These are phyloP conservation scores for Siniperca obscura DNA, from an alignment of 2,797 vertebrate genomes.

Conservation along the genomic window DNA sequence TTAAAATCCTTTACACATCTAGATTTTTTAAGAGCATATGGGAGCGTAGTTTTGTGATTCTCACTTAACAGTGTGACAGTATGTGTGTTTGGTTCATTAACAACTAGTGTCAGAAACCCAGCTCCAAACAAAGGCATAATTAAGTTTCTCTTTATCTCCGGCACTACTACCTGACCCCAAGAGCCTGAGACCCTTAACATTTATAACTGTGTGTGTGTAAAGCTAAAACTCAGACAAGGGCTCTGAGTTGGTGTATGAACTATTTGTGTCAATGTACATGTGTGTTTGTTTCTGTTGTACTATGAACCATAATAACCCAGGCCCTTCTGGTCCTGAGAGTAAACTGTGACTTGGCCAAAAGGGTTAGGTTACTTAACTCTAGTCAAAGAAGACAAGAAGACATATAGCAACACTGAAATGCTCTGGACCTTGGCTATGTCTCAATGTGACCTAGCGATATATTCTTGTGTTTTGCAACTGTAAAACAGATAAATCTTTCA, in stretches of 20 bases:
- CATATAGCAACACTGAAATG: slow-evolving; percentile 14
- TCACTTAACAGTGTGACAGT: neutral
- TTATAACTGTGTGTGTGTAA: neutral
- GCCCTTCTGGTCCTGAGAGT: neutral
- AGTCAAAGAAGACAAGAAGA: slow-evolving; percentile 3
- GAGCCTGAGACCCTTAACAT: neutral
- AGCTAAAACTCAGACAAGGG: neutral
- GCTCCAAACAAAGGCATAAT: slow-evolving; percentile 17
- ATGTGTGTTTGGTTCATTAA: slow-evolving; percentile 24
- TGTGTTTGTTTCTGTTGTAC: slow-evolving; percentile 1
- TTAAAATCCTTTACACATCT: slow-evolving; percentile 17
- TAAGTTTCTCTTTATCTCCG: slow-evolving; percentile 1
- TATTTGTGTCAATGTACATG: neutral
- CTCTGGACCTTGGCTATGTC: slow-evolving; percentile 7
- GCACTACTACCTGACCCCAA: neutral
- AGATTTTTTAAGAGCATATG: slow-evolving; percentile 6
- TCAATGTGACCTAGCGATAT: slow-evolving; percentile 2
- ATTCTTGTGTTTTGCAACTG: slow-evolving; percentile 13
- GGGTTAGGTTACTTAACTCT: slow-evolving; percentile 18
- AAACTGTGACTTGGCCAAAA: slow-evolving; percentile 6
- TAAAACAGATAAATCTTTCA: slow-evolving; percentile 17
- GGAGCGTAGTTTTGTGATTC: slow-evolving; percentile 4
- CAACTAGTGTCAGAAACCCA: neutral
- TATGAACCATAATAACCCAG: slow-evolving; percentile 10
- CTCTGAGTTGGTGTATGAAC: neutral